These are phyloP conservation scores for Antigone vipio DNA, from an alignment of 2,113 vertebrate genomes.

Conservation along the genomic window DNA sequence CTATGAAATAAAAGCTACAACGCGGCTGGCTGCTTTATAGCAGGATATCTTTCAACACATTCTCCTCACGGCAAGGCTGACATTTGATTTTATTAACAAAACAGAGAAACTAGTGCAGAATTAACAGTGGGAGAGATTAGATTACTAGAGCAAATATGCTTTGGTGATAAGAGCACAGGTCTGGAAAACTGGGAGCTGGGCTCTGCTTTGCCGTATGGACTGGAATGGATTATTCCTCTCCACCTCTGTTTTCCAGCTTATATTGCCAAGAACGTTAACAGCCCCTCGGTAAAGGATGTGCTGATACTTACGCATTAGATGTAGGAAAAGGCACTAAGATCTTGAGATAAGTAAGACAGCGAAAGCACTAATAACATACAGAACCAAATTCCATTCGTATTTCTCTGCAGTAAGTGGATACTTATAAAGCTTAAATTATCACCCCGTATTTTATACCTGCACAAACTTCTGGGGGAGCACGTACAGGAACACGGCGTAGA, in stretches of 20 bases:
- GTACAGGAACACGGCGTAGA: neutral
- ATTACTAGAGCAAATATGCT: neutral
- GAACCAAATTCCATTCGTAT: neutral
- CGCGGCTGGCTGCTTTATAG: neutral
- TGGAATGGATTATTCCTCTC: neutral
- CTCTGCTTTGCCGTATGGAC: neutral
- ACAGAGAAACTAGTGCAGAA: neutral
- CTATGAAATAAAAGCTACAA: neutral
- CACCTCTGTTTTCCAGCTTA: neutral
- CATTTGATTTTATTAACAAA: constrained; percentile 24
- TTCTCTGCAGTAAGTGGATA: neutral
- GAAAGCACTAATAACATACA: neutral
- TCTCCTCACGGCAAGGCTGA: neutral
- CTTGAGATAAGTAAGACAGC: neutral
- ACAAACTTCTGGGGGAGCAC: neutral
- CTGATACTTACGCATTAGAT: neutral
- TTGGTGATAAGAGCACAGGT: neutral
- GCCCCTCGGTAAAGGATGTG: neutral
- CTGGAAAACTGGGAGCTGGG: neutral
- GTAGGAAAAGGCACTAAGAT: neutral
- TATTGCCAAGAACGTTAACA: neutral
- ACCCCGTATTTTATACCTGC: neutral
- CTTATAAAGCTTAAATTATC: neutral
- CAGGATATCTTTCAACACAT: neutral
- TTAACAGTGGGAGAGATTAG: neutral